A percentile compares a stretch with the other conserved stretches of the same genome.
phyloP scores from a whole-genome alignment of 1,140 invertebrate species.

The Phortica variegata region DNA sequence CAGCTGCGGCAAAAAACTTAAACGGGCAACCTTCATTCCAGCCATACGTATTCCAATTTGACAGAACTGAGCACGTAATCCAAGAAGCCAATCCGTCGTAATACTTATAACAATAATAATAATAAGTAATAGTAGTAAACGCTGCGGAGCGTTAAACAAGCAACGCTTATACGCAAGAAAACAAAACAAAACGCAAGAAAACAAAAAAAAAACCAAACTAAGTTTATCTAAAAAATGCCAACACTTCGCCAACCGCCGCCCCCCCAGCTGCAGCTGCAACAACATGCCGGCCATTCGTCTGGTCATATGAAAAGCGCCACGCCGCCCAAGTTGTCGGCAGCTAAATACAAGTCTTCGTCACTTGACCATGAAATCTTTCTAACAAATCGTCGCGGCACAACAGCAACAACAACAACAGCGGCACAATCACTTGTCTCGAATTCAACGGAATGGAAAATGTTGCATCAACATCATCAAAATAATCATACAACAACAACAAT shows the following conservation, averaged over 20 bases:
- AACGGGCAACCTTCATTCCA: too few species aligned
- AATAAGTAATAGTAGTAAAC: constrained; percentile 25
- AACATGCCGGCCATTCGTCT: too few species aligned
- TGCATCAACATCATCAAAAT: constrained; percentile 9
- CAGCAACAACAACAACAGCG: too few species aligned
- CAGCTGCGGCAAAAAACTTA: too few species aligned
- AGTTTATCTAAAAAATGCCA: constrained; percentile 15
- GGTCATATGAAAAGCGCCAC: too few species aligned
- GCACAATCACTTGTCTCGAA: constrained; percentile 29
- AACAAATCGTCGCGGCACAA: constrained; percentile 41
- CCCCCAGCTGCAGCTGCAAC: constrained; percentile 2
- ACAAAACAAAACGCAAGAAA: constrained; percentile 8
- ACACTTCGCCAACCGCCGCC: constrained; percentile 23
- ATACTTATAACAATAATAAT: too few species aligned
- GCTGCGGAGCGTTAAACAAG: constrained; percentile 23
- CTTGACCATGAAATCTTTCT: constrained; percentile 47
- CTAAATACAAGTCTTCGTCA: constrained; percentile 46
- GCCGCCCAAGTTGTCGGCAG: constrained; percentile 22
- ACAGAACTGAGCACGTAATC: too few species aligned
- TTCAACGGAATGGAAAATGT: constrained; percentile 37
- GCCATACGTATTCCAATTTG: too few species aligned
- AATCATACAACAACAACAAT: constrained; percentile 10
- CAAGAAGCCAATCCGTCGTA: too few species aligned
- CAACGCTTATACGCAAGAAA: constrained; percentile 8
- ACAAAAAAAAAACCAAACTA: too few species aligned